Conservation (phyloP, 2,888 invertebrate genomes). For the Halictus ligatus region DNA sequence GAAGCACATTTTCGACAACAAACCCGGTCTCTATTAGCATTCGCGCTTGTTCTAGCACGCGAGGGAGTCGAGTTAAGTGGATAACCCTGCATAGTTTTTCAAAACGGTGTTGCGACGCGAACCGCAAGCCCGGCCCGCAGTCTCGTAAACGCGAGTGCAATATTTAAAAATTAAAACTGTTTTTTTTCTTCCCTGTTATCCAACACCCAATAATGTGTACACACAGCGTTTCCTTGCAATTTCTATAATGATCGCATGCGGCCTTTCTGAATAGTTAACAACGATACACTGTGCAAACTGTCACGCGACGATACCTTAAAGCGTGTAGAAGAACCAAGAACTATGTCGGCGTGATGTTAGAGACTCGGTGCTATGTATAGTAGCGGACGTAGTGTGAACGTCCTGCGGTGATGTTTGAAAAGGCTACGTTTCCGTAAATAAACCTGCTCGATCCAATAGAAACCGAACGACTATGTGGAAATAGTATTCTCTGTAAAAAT, state of each 20-base stretch:
- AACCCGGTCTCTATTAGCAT: neutral
- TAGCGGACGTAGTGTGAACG: neutral
- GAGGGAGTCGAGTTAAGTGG: neutral
- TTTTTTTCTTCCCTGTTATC: neutral
- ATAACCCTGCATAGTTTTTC: constrained; percentile 1
- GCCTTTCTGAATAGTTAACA: neutral
- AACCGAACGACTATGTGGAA: neutral
- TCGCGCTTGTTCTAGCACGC: neutral
- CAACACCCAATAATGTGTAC: neutral
- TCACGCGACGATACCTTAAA: neutral
- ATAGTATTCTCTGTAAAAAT: neutral
- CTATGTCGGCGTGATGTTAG: neutral
- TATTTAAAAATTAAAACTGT: neutral
- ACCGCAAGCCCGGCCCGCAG: neutral
- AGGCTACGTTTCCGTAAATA: constrained; percentile 1
- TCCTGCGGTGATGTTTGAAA: neutral
- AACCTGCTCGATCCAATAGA: neutral
- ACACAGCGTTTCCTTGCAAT: neutral
- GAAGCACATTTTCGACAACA: neutral
- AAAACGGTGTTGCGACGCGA: neutral
- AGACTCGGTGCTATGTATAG: neutral
- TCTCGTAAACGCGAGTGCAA: neutral
- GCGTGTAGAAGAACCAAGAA: neutral
- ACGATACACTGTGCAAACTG: neutral
- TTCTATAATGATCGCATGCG: neutral